Conservation (phyloP, 2,113 vertebrate genomes). For the Paradoxurus hermaphroditus region DNA sequence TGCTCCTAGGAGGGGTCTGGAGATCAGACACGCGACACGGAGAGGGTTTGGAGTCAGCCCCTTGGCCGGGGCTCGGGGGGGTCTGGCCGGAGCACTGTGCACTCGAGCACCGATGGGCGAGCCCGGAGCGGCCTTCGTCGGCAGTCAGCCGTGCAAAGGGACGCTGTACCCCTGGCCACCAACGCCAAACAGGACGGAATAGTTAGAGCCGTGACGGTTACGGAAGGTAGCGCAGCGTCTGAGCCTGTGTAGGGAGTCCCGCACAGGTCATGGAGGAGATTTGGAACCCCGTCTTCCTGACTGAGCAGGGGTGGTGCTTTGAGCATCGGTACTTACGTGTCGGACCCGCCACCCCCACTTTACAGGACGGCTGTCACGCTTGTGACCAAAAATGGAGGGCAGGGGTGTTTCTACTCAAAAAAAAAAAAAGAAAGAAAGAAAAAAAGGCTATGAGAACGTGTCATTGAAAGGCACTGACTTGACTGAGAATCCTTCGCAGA, state of each 20-base stretch:
- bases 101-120: slow-evolving; percentile 64
- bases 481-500: slow-evolving; percentile 69
- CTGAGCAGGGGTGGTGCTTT: not conserved
- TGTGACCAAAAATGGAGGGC: not conserved
- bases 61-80: not conserved
- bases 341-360: not conserved
- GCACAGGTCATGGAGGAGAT: slow-evolving; percentile 42
- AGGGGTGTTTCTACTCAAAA: slow-evolving; percentile 57
- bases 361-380: not conserved
- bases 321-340: slow-evolving; percentile 15
- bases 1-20: not conserved
- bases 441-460: slow-evolving; percentile 38
- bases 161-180: slow-evolving; percentile 65
- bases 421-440: too few species aligned
- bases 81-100: slow-evolving; percentile 59
- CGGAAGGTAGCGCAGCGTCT: slow-evolving; percentile 59
- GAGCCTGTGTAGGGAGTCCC: not conserved
- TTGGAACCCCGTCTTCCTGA: not conserved
- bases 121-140: slow-evolving; percentile 72
- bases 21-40: fast-evolving
- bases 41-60: fast-evolving
- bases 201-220: slow-evolving; percentile 61
- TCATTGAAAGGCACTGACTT: slow-evolving; percentile 59
- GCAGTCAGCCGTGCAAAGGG: slow-evolving; percentile 64
- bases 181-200: slow-evolving; percentile 51